Percentiles rank a stretch among this genome's conserved stretches.
Evolutionary conservation across 2,797 vertebrate genomes (phyloP).

Genomic region (Pampus argenteus): DNA sequence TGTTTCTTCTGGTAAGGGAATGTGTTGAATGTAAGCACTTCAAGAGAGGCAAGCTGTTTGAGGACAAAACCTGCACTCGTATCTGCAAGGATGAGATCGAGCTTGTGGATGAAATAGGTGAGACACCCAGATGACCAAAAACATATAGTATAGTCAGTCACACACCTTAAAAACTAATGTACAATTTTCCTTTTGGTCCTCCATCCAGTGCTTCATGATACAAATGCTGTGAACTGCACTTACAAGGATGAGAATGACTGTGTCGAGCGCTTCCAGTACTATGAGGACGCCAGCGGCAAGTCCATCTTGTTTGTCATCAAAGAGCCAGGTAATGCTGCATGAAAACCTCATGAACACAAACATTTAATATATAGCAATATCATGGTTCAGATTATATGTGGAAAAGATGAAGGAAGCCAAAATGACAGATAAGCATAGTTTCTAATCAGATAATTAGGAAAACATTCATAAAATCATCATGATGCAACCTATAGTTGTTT

Average conservation of each 20-base stretch:
- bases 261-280: conserved; percentile 95
- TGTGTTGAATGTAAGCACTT: conserved; percentile 98
- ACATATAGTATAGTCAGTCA: not conserved
- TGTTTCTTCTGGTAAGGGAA: conserved; percentile 85
- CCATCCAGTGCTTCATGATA: conserved; percentile 85
- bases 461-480: not conserved
- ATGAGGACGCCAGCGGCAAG: conserved; percentile 89
- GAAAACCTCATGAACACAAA: not conserved
- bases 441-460: not conserved
- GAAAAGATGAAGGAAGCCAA: not conserved
- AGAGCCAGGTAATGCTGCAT: conserved; percentile 87
- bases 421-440: not conserved
- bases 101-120: conserved; percentile 90
- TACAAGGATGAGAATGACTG: conserved; percentile 97
- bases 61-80: conserved; percentile 88
- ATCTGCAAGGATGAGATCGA: conserved; percentile 94
- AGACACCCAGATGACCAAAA: conserved; percentile 46
- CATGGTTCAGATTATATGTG: not conserved
- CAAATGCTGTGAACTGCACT: conserved; percentile 94
- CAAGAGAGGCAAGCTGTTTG: conserved; percentile 86
- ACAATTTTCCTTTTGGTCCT: not conserved
- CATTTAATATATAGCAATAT: not conserved
- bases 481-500: not conserved
- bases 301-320: conserved; percentile 86
- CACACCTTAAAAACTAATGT: not conserved